Percentiles rank a stretch among this genome's conserved stretches.
Conservation (phyloP, 2,888 invertebrate species). For the Salpingus planirostris region DNA sequence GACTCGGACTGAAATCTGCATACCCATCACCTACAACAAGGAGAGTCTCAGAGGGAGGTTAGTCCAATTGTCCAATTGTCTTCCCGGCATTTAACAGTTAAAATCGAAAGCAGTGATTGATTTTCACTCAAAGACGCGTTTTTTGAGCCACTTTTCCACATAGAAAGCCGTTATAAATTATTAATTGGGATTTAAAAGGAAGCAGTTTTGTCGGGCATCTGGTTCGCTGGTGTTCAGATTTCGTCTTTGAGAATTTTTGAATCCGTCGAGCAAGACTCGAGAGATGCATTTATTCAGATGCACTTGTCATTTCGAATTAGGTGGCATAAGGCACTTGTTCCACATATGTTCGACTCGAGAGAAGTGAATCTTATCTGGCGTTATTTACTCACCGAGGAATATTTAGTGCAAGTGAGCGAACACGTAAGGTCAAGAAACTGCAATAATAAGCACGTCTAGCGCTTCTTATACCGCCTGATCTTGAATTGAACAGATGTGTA, state of each 20-base stretch:
- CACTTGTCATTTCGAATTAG: too few species aligned
- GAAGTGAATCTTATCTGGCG: conserved; percentile 13
- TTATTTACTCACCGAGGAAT: conserved; percentile 7
- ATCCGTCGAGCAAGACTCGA: too few species aligned
- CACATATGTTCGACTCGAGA: conserved; percentile 2
- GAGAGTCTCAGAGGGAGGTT: conserved; percentile 27
- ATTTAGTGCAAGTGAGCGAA: conserved; percentile 24
- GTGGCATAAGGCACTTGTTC: too few species aligned
- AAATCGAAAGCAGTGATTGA: not conserved
- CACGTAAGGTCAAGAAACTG: conserved; percentile 24
- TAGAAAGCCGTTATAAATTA: too few species aligned
- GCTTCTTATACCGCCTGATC: conserved; percentile 11
- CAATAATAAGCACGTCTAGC: conserved; percentile 14
- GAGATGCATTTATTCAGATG: not conserved
- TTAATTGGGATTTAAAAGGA: too few species aligned
- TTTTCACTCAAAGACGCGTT: too few species aligned
- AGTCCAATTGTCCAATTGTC: too few species aligned
- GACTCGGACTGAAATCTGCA: conserved; percentile 30
- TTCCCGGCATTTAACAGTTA: not conserved
- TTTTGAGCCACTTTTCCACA: too few species aligned
- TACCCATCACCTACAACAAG: conserved; percentile 30
- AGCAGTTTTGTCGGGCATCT: too few species aligned
- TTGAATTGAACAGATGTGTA: conserved; percentile 4
- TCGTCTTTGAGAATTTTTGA: too few species aligned
- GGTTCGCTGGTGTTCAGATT: too few species aligned